Evolutionary conservation across 2,888 invertebrate genomes (phyloP).

Genomic region (Cheilosia vernalis): DNA sequence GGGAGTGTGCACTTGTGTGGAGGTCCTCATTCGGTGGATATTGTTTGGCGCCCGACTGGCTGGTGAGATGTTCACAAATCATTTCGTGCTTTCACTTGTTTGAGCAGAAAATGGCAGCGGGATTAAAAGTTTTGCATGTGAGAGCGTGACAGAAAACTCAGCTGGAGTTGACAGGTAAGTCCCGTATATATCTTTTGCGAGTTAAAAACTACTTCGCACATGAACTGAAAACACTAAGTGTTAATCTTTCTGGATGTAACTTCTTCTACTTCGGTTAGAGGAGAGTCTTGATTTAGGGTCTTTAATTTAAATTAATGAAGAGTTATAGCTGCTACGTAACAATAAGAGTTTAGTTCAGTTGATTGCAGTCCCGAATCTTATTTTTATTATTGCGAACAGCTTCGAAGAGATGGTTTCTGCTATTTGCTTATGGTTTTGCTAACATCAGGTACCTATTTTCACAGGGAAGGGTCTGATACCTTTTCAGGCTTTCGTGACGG

Average conservation of each 20-base stretch:
- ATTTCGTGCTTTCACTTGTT: slow-evolving; percentile 50
- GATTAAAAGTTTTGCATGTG: slow-evolving; percentile 50
- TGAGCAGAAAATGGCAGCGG: slow-evolving; percentile 43
- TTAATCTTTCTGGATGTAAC: slow-evolving; percentile 17
- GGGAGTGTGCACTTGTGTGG: neutral
- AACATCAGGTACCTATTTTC: no score
- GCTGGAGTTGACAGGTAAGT: slow-evolving; percentile 6
- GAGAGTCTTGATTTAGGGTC: no score
- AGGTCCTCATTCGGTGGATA: slow-evolving; percentile 5
- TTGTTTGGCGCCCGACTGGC: slow-evolving; percentile 12
- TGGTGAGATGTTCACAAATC: slow-evolving; percentile 54
- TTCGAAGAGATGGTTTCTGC: no score
- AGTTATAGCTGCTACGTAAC: no score
- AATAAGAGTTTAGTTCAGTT: no score
- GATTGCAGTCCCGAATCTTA: no score
- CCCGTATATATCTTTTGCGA: slow-evolving; percentile 13
- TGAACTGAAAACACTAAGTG: slow-evolving; percentile 29
- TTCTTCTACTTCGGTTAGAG: neutral
- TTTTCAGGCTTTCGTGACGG: no score
- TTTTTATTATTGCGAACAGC: no score
- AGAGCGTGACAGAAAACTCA: slow-evolving; percentile 21
- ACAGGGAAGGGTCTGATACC: no score
- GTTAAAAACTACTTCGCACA: slow-evolving; percentile 40
- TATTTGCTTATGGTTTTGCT: no score
- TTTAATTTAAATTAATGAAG: no score